Percentiles rank a stretch among this genome's conserved stretches.
Evolutionary conservation across 2,113 vertebrate genomes (phyloP).

Genomic region (Garra rufa): DNA sequence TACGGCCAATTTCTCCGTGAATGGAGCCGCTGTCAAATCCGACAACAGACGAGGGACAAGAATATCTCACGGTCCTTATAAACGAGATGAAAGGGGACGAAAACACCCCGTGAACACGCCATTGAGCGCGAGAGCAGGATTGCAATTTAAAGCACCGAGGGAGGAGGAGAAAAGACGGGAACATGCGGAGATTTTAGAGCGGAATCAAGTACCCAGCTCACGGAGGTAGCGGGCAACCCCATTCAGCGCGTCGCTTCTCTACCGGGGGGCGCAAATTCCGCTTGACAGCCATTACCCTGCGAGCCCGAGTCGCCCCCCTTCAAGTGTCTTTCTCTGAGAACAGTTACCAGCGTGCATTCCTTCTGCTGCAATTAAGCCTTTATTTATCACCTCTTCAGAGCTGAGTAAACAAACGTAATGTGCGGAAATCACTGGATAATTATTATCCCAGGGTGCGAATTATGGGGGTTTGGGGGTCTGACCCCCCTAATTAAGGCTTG

Average conservation of each 20-base stretch:
- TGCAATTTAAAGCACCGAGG: slow-evolving; percentile 64
- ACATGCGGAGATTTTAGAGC: slow-evolving; percentile 68
- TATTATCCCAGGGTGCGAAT: slow-evolving; percentile 24
- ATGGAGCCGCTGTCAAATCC: slow-evolving; percentile 81
- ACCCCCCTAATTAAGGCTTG: background rate
- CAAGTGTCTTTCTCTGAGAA: slow-evolving; percentile 76
- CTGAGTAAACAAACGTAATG: slow-evolving; percentile 31
- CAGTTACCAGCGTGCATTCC: slow-evolving; percentile 70
- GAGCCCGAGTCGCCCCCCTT: slow-evolving; percentile 72
- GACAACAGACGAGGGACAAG: slow-evolving; percentile 74
- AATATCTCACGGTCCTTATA: slow-evolving; percentile 73
- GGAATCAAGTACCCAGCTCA: slow-evolving; percentile 74
- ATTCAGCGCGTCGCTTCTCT: slow-evolving; percentile 62
- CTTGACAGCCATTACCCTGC: slow-evolving; percentile 64
- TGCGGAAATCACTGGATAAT: slow-evolving; percentile 27
- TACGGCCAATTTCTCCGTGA: slow-evolving; percentile 81
- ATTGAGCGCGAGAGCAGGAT: slow-evolving; percentile 70
- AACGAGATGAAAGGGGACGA: slow-evolving; percentile 75
- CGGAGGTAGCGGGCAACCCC: slow-evolving; percentile 65
- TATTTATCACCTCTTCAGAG: slow-evolving; percentile 35
- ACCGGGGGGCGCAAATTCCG: slow-evolving; percentile 62
- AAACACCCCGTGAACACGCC: slow-evolving; percentile 70
- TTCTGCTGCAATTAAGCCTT: slow-evolving; percentile 48
- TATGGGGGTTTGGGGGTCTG: background rate
- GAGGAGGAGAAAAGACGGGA: slow-evolving; percentile 39